phyloP scores from a whole-genome alignment of 2,797 vertebrate genomes.

The Ptychobarbus kaznakovi region DNA sequence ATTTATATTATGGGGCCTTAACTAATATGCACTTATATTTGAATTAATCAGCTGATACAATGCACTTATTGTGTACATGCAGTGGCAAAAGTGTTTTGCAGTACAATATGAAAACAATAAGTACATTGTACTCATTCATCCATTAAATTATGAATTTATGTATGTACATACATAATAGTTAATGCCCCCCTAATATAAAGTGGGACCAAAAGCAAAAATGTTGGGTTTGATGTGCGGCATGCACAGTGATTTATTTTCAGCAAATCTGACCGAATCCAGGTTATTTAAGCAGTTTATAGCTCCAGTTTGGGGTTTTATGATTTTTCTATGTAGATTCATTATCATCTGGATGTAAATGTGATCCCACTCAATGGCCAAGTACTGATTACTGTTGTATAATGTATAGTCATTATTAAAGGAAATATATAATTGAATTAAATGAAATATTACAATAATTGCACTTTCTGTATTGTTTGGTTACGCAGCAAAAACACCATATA shows the following conservation, averaged over 20 bases:
- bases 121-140: too few species aligned
- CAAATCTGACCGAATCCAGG: neutral
- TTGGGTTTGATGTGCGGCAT: neutral
- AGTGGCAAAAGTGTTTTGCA: too few species aligned
- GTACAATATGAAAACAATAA: too few species aligned
- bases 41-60: too few species aligned
- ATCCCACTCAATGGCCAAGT: neutral
- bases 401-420: neutral
- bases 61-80: too few species aligned
- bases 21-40: too few species aligned
- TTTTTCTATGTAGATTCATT: neutral
- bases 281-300: conserved; percentile 4
- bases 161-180: too few species aligned
- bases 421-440: neutral
- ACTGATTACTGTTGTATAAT: neutral
- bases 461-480: neutral
- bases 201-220: too few species aligned
- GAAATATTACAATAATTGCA: neutral
- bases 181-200: too few species aligned
- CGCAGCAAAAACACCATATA: neutral
- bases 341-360: neutral
- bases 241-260: neutral
- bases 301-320: neutral
- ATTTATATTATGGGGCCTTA: too few species aligned
- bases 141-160: too few species aligned